These are phyloP conservation scores for Noctua fimbriata DNA, from an alignment of 2,888 invertebrate species.

Conservation along the genomic window DNA sequence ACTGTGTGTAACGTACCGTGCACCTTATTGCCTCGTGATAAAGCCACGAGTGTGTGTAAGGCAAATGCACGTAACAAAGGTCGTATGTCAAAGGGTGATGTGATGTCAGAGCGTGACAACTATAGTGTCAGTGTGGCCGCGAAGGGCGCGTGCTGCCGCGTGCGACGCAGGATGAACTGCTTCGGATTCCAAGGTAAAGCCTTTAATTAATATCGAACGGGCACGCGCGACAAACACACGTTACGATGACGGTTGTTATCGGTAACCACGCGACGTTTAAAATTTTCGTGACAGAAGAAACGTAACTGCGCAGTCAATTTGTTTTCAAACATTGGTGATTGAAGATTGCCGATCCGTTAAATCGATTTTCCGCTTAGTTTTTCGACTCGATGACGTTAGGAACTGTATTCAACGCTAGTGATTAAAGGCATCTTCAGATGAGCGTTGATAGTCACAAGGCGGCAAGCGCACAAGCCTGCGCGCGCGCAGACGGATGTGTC, in stretches of 20 bases:
- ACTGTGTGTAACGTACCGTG: slow-evolving; percentile 64
- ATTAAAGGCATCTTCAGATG: slow-evolving; percentile 63
- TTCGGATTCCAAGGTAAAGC: slow-evolving; percentile 87
- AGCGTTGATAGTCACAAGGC: slow-evolving; percentile 67
- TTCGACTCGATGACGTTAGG: slow-evolving; percentile 67
- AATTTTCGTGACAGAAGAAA: slow-evolving; percentile 36
- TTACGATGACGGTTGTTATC: slow-evolving; percentile 33
- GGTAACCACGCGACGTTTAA: slow-evolving; percentile 23
- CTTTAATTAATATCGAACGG: slow-evolving; percentile 63
- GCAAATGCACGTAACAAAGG: slow-evolving; percentile 74
- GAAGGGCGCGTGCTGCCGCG: slow-evolving; percentile 84
- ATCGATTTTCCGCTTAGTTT: slow-evolving; percentile 74
- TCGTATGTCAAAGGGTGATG: slow-evolving; percentile 80
- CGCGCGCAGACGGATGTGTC: slow-evolving; percentile 80
- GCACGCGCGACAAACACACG: slow-evolving; percentile 41
- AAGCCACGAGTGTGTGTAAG: slow-evolving; percentile 61
- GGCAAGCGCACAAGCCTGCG: slow-evolving; percentile 72
- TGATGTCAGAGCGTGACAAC: slow-evolving; percentile 86
- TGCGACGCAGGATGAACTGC: slow-evolving; percentile 88
- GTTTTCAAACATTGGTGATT: slow-evolving; percentile 51
- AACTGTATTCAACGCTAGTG: slow-evolving; percentile 61
- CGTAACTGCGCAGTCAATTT: slow-evolving; percentile 44
- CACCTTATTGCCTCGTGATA: slow-evolving; percentile 72
- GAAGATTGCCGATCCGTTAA: slow-evolving; percentile 68
- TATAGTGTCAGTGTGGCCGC: slow-evolving; percentile 81